Evolutionary conservation across 2,113 vertebrate genomes (phyloP).

Genomic region (Ancistrus triradiatus): DNA sequence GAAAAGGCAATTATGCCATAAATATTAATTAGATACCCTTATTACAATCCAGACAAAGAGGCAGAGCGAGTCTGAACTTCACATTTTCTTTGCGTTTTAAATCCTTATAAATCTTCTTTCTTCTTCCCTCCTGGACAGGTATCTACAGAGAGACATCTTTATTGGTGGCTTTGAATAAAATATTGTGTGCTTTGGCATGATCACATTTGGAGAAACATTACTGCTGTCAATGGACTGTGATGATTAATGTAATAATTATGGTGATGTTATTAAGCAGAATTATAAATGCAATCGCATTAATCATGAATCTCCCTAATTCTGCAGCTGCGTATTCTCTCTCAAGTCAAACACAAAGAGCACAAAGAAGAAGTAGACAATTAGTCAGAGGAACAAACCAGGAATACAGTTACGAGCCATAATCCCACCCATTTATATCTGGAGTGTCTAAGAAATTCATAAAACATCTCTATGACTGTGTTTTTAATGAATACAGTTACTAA

Average conservation of each 20-base stretch:
- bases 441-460: too few relatives aligned
- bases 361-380: constrained; percentile 17
- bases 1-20: constrained; percentile 90
- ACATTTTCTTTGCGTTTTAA: constrained; percentile 49
- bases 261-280: constrained; percentile 60
- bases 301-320: constrained; percentile 48
- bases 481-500: too few relatives aligned
- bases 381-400: background rate
- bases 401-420: too few relatives aligned
- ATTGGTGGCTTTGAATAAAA: constrained; percentile 43
- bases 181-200: constrained; percentile 40
- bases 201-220: constrained; percentile 51
- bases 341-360: constrained; percentile 28
- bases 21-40: constrained; percentile 96
- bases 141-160: constrained; percentile 43
- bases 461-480: too few relatives aligned
- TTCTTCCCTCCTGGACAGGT: constrained; percentile 49
- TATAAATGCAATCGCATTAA: constrained; percentile 61
- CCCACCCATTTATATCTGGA: too few relatives aligned
- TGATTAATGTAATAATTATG: constrained; percentile 64
- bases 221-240: constrained; percentile 49
- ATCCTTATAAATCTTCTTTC: constrained; percentile 50
- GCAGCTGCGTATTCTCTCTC: constrained; percentile 37
- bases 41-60: constrained; percentile 86
- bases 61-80: constrained; percentile 56